A percentile compares a stretch with the other conserved stretches of the same genome.
phyloP scores from a whole-genome alignment of 2,888 invertebrate genomes.

The Brachynemurus nebulosus region DNA sequence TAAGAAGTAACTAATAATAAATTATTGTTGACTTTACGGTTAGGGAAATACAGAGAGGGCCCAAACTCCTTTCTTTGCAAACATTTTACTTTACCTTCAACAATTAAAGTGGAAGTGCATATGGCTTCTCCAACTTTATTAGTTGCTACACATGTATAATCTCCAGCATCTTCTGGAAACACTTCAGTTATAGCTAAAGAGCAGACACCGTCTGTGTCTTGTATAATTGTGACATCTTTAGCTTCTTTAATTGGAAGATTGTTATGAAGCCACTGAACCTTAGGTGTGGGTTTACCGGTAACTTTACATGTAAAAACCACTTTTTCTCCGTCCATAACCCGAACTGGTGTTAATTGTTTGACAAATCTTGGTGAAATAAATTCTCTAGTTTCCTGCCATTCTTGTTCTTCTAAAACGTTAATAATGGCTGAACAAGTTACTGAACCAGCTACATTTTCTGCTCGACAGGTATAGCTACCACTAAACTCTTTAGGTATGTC shows the following conservation, averaged over 20 bases:
- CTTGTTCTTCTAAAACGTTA: constrained; percentile 41
- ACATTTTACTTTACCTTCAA: constrained; percentile 53
- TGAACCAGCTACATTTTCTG: constrained; percentile 80
- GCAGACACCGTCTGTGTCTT: constrained; percentile 66
- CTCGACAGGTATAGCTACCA: constrained; percentile 74
- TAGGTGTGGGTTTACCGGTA: constrained; percentile 64
- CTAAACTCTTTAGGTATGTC: constrained; percentile 52
- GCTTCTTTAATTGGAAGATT: constrained; percentile 55
- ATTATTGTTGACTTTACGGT: neutral
- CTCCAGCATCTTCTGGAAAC: constrained; percentile 81
- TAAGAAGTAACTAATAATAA: too few species aligned
- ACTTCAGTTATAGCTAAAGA: constrained; percentile 73
- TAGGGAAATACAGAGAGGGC: too few species aligned
- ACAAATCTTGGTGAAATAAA: constrained; percentile 63
- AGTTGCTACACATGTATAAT: constrained; percentile 67
- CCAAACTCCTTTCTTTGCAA: too few species aligned
- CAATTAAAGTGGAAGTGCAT: constrained; percentile 59
- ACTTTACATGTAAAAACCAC: constrained; percentile 60
- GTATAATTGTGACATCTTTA: constrained; percentile 59
- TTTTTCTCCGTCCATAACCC: constrained; percentile 83
- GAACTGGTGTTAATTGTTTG: constrained; percentile 53
- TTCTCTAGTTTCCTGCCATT: constrained; percentile 43
- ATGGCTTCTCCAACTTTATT: constrained; percentile 73
- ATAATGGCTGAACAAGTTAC: constrained; percentile 73
- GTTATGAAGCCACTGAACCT: constrained; percentile 68